Evolutionary conservation across 2,888 invertebrate genomes (phyloP).

Genomic region (Subacronicta megacephala): DNA sequence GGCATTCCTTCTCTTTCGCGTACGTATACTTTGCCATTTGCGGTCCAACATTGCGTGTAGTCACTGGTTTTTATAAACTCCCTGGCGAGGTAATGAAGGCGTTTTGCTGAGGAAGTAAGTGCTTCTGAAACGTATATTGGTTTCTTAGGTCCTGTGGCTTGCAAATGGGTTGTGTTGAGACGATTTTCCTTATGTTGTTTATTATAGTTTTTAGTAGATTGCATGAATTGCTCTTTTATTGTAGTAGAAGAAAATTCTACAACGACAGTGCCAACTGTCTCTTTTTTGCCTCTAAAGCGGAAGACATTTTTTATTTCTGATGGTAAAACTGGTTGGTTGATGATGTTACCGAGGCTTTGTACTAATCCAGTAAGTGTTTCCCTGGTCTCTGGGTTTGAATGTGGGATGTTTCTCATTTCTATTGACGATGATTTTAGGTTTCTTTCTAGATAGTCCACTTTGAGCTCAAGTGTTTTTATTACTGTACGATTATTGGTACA

Average conservation of each 20-base stretch:
- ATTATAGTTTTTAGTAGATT: conserved; percentile 4
- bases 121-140: conserved; percentile 7
- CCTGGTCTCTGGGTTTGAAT: not conserved
- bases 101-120: not conserved
- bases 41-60: conserved; percentile 11
- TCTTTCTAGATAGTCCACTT: no score
- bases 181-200: conserved; percentile 7
- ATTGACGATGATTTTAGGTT: no score
- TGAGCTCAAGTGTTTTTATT: no score
- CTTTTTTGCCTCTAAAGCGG: not conserved
- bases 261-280: not conserved
- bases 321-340: not conserved
- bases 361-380: not conserved
- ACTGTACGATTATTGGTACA: no score
- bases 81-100: not conserved
- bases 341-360: not conserved
- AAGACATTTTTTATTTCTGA: conserved; percentile 6
- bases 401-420: no score
- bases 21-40: conserved; percentile 13
- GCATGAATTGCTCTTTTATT: conserved; percentile 7
- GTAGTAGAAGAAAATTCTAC: conserved; percentile 6
- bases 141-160: not conserved
- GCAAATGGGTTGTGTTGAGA: conserved; percentile 3
- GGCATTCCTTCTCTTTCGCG: conserved; percentile 12
- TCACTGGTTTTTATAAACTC: conserved; percentile 1